Conservation (phyloP, 2,888 invertebrate species). For the Cataglyphis cursor region DNA sequence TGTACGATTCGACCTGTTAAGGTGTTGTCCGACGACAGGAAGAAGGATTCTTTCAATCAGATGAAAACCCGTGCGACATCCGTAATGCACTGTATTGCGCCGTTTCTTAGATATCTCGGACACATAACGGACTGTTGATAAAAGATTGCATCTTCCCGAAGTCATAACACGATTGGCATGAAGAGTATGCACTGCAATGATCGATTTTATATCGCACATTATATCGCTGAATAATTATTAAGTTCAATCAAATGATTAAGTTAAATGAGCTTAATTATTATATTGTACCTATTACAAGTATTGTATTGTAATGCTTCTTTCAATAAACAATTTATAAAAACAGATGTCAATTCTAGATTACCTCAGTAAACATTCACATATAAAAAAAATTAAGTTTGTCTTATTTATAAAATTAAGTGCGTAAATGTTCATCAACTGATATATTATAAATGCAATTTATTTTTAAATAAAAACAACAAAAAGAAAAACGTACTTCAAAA, state of each 20-base stretch:
- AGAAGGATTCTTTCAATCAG: constrained; percentile 57
- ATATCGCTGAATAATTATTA: constrained; percentile 7
- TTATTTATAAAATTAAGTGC: neutral
- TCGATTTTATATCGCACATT: neutral
- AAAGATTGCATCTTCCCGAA: constrained; percentile 82
- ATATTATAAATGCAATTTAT: neutral
- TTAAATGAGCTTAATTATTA: constrained; percentile 4
- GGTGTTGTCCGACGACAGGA: constrained; percentile 54
- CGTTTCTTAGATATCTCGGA: constrained; percentile 74
- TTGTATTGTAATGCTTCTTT: neutral
- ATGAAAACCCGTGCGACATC: constrained; percentile 50
- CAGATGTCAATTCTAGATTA: neutral
- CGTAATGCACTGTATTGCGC: constrained; percentile 30
- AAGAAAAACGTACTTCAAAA: neutral
- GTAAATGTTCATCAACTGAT: neutral
- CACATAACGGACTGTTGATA: constrained; percentile 74
- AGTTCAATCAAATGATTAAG: neutral
- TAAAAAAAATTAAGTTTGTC: neutral
- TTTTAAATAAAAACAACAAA: neutral
- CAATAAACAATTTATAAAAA: neutral
- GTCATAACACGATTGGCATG: constrained; percentile 81
- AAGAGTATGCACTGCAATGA: constrained; percentile 46
- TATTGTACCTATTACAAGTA: neutral
- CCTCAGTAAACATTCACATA: neutral
- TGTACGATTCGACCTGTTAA: constrained; percentile 69